Conservation (phyloP, 2,888 invertebrate species). For the Drosophila nigritarsus region DNA sequence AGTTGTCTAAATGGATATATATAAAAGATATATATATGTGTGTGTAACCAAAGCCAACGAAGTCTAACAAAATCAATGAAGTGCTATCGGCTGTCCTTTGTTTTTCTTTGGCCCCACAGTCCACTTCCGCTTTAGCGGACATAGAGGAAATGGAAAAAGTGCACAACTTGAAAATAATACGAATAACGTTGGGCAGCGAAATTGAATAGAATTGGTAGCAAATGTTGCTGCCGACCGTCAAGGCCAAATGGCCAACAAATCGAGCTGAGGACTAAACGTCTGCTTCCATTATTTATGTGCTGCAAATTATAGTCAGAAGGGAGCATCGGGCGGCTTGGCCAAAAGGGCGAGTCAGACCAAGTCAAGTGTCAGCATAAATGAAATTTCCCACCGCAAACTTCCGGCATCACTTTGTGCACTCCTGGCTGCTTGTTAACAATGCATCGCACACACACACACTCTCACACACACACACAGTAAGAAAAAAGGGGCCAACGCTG, state of each 20-base stretch:
- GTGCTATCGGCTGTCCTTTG: slow-evolving; percentile 39
- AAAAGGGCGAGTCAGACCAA: slow-evolving; percentile 54
- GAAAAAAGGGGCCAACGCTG: slow-evolving; percentile 33
- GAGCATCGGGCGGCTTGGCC: slow-evolving; percentile 11
- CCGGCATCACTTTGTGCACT: slow-evolving; percentile 56
- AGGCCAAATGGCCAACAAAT: slow-evolving; percentile 71
- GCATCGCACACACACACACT: slow-evolving; percentile 38
- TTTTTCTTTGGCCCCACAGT: slow-evolving; percentile 22
- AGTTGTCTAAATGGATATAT: background rate
- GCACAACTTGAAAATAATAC: slow-evolving; percentile 70
- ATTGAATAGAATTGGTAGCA: slow-evolving; percentile 48
- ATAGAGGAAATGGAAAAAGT: slow-evolving; percentile 69
- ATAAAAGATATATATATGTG: background rate
- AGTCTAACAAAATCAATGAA: slow-evolving; percentile 51
- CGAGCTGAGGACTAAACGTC: slow-evolving; percentile 58
- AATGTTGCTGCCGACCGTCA: slow-evolving; percentile 37
- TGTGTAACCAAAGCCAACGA: slow-evolving; percentile 12
- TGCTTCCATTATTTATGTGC: slow-evolving; percentile 77
- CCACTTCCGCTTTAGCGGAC: slow-evolving; percentile 39
- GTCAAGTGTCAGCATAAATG: slow-evolving; percentile 82
- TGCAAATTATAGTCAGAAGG: slow-evolving; percentile 68
- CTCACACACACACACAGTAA: background rate
- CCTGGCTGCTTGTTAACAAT: slow-evolving; percentile 65
- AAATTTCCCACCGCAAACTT: slow-evolving; percentile 82
- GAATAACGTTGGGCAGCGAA: slow-evolving; percentile 39